phyloP scores from a whole-genome alignment of 2,797 vertebrate genomes.

The Psittacula derbiana region DNA sequence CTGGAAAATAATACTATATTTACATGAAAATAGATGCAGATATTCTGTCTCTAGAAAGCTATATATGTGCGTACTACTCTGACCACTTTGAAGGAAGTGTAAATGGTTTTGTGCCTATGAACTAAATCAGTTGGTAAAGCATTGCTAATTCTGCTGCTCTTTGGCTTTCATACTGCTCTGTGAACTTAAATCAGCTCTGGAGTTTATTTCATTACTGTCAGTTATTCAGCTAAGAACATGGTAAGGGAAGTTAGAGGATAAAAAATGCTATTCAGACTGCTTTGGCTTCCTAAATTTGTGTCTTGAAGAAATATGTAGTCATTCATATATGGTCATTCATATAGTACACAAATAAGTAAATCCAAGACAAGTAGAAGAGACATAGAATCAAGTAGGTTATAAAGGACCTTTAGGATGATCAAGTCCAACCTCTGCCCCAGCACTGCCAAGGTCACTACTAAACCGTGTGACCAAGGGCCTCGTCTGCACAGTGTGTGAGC shows the following conservation, averaged over 20 bases:
- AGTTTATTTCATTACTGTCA: not conserved
- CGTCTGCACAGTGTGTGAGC: not conserved
- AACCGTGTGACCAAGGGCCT: not conserved
- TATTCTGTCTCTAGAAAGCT: not conserved
- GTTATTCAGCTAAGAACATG: not conserved
- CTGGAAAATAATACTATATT: not conserved
- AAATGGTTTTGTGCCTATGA: not conserved
- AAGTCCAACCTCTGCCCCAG: not conserved
- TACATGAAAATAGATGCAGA: not conserved
- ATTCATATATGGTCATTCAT: not conserved
- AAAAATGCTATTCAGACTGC: not conserved
- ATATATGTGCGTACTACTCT: accelerated
- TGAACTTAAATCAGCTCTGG: not conserved
- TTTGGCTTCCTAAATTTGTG: not conserved
- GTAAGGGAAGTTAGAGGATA: not conserved
- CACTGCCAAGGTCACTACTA: not conserved
- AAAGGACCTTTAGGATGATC: not conserved
- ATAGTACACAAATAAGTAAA: not conserved
- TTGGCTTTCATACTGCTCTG: not conserved
- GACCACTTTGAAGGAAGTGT: not conserved
- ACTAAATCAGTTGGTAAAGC: not conserved
- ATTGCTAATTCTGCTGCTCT: not conserved
- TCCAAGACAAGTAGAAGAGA: not conserved
- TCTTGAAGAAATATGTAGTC: not conserved
- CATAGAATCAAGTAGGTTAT: not conserved